These are phyloP conservation scores for Drosophila takahashii DNA, from an alignment of 1,140 invertebrate species.

Conservation along the genomic window DNA sequence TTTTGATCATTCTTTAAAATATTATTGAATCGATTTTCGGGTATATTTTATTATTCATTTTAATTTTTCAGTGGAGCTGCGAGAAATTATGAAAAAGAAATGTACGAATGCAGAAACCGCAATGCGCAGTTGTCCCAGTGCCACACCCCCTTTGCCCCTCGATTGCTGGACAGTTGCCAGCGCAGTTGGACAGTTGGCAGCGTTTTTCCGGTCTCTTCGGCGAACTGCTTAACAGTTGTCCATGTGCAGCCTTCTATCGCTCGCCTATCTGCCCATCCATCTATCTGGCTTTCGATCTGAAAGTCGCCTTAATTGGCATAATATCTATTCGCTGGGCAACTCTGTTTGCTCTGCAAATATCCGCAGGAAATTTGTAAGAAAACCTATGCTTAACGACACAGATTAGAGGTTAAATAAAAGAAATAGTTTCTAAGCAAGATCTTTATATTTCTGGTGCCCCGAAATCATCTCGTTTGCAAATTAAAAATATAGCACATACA, in stretches of 20 bases:
- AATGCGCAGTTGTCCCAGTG: conserved; percentile 74
- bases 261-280: conserved; percentile 10
- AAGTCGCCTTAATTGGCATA: conserved; percentile 61
- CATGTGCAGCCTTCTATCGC: not conserved
- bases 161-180: conserved; percentile 39
- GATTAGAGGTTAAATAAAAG: not conserved
- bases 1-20: too few species aligned
- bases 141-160: conserved; percentile 25
- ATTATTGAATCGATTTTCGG: too few species aligned
- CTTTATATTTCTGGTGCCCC: too few species aligned
- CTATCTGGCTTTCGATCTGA: conserved; percentile 39
- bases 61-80: not conserved
- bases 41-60: not conserved
- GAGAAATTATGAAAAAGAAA: conserved; percentile 52
- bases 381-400: not conserved
- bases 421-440: too few species aligned
- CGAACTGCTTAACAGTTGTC: conserved; percentile 29
- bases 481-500: not conserved
- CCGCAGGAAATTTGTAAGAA: conserved; percentile 42
- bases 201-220: conserved; percentile 71
- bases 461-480: too few species aligned
- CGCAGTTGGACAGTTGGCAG: conserved; percentile 45
- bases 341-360: conserved; percentile 58
- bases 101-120: conserved; percentile 71
- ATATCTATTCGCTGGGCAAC: conserved; percentile 54